These are phyloP conservation scores for Procambarus clarkii DNA, from an alignment of 1,140 invertebrate species.

Conservation along the genomic window DNA sequence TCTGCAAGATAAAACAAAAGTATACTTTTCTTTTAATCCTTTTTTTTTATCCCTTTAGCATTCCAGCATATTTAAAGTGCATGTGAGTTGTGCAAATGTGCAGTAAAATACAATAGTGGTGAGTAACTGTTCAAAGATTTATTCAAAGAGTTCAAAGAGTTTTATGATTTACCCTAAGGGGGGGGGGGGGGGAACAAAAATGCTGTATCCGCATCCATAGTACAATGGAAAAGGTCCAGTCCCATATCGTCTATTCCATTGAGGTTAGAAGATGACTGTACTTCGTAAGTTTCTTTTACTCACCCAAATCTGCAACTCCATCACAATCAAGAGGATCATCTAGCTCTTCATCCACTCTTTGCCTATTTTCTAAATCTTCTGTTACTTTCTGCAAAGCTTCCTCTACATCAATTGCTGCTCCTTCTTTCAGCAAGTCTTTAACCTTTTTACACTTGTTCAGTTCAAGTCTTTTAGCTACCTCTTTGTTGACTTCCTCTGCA, in stretches of 20 bases:
- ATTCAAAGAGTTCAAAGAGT: no score
- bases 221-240: no score
- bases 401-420: background rate
- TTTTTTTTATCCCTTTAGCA: no score
- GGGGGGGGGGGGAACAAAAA: no score
- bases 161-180: no score
- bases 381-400: constrained; percentile 43
- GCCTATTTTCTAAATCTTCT: constrained; percentile 26
- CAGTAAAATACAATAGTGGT: no score
- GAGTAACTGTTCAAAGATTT: no score
- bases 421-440: constrained; percentile 12
- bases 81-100: no score
- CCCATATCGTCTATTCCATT: background rate
- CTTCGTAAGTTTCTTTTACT: background rate
- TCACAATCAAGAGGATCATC: constrained; percentile 43
- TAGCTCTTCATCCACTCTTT: constrained; percentile 23
- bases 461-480: constrained; percentile 36
- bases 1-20: no score
- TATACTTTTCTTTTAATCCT: no score
- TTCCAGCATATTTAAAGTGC: no score
- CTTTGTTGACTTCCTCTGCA: constrained; percentile 23
- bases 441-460: constrained; percentile 1
- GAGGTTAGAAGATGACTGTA: background rate
- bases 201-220: no score
- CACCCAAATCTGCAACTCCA: constrained; percentile 51